Evolutionary conservation across 2,888 invertebrate species (phyloP), one percentile per base, ranked within the genome.

Genomic region (Caenorhabditis imperialis): DNA sequence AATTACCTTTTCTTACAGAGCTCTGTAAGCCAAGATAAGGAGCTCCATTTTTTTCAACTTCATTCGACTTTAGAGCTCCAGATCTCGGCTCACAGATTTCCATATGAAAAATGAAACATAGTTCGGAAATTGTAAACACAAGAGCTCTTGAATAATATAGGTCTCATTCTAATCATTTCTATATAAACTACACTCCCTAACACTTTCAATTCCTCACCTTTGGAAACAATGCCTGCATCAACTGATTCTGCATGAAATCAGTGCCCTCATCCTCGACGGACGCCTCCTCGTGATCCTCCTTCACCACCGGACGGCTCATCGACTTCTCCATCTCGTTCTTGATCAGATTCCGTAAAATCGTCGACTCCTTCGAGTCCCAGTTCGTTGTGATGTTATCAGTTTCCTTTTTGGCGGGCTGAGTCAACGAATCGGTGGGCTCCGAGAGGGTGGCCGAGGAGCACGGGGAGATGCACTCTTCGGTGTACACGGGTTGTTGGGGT

Each of bases 361-460:
- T 33, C 30, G 62, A 27, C 14, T 71, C 62, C 6, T 23, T 42
- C 7, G 25, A 23, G 25, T 27, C 62, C 51, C 62, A 53, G 45
- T 27, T 33, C 12, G 30, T 23, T 20, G 42, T 6, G 5, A 7
- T n/a, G 3, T 18, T 20, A 30, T 4, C 10, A 42, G 16, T 20
- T 50, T 47, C 16, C 22, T 44, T 44, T 55, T 53, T 53, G 30
- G 44, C 54, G 12, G 25, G 30, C 42, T 47, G 47, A 10, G 23
- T 7, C 16, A 20, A 18, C 14, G 50, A 6, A 10, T 58, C 58
- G 5, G 42, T 16, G 3, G 60, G 54, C 20, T 73, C 73, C 8
- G 73, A 73, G 10, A 67, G 67, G 23, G 73, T 73, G 1, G 73
- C 73, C 14, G 73, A 73, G 6, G 73, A 73, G 60, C 73, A 61